Evolutionary conservation across 2,113 vertebrate genomes (phyloP), one percentile per base, ranked within the genome.

Genomic region (Pyrgilauda ruficollis): DNA sequence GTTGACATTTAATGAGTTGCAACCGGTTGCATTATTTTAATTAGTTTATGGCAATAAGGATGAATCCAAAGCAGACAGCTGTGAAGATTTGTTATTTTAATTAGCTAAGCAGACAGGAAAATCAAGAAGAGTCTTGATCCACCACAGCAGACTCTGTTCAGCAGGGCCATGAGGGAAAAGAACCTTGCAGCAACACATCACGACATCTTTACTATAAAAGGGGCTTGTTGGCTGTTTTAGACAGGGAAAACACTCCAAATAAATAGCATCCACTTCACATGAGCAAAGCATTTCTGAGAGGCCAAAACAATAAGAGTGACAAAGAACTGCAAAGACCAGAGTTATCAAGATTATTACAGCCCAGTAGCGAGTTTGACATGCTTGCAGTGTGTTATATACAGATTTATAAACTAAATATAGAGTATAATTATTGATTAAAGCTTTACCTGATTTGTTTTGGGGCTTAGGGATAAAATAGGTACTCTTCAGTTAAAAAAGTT

Each of bases 81-180:
- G 96, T 94, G 93, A 97, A 98, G 97, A 97, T 97, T 96, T 97
- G 97, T 97, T 98, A 98, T 97, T 98, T 97, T 98, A 98, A 98
- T 98, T 97, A 98, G 94, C 92, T 95, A 96, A 96, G 95, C 91
- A 95, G 96, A 95, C 82, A 95, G 89, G 72, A 97, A 97, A 97
- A 95, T 91, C 72, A 95, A 91, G 96, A 92, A 85, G 49, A 80
- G 94, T 90, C 75, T 63, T 87, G 93, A 97, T 83, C 74, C 78
- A 87, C 72, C 84, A 80, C 70, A 85, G 70, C 67, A 91, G 83
- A 96, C 52, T 67, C 59, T 31, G 70, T 85, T 94, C 94, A 91
- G 75, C 74, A 74, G 39, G 62, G 87, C 80, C 75, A 74, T 72
- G 66, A 86, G 76, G 52, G 52, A 87, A 72, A 88, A 82, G 13